Evolutionary conservation across 1,140 invertebrate species (phyloP).

Genomic region (Lineus longissimus): DNA sequence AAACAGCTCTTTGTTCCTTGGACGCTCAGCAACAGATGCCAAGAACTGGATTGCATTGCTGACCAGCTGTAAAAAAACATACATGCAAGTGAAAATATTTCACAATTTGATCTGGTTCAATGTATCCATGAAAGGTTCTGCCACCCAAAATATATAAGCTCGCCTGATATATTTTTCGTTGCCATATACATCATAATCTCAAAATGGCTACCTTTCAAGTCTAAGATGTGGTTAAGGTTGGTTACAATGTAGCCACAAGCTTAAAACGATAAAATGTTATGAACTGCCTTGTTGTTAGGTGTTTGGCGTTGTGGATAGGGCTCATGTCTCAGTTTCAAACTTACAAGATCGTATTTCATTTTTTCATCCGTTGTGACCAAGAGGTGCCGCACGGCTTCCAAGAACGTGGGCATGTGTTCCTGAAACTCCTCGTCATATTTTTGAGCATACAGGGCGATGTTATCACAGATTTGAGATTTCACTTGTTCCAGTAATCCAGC

Average conservation of each 20-base stretch:
- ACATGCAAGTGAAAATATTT: background rate
- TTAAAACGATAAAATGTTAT: too few species aligned
- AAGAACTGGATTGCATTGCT: conserved; percentile 94
- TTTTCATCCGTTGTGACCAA: conserved; percentile 77
- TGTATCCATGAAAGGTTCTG: background rate
- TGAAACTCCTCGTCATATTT: conserved; percentile 98
- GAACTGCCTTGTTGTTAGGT: too few species aligned
- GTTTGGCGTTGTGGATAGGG: too few species aligned
- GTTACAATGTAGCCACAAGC: too few species aligned
- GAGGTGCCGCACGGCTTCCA: conserved; percentile 88
- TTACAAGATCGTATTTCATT: conserved; percentile 86
- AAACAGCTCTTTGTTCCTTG: conserved; percentile 83
- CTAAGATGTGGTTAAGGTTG: too few species aligned
- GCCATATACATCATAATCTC: too few species aligned
- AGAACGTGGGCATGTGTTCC: conserved; percentile 81
- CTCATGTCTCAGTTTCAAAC: too few species aligned
- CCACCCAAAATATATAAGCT: background rate
- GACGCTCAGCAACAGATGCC: conserved; percentile 85
- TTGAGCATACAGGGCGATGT: conserved; percentile 88
- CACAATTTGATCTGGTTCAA: background rate
- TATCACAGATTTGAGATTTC: conserved; percentile 93
- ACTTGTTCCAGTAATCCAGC: conserved; percentile 85
- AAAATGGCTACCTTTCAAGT: too few species aligned
- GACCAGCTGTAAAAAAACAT: conserved; percentile 64
- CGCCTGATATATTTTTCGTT: too few species aligned